Evolutionary conservation across 2,888 invertebrate genomes (phyloP).

Genomic region (Lypha dubia): DNA sequence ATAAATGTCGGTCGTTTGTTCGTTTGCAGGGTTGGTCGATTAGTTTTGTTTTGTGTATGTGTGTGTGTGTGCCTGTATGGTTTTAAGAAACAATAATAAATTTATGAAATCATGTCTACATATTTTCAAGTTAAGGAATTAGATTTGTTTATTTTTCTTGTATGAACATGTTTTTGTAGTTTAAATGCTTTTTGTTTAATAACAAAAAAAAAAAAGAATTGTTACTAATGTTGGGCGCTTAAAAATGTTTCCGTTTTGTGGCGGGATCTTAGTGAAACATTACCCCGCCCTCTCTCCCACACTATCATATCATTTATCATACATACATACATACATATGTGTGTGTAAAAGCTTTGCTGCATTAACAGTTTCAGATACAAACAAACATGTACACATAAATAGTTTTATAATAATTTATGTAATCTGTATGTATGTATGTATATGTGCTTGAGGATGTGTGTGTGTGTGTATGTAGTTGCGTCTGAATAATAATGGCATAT

Average conservation of each 20-base stretch:
- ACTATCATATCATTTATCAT: neutral
- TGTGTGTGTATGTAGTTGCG: neutral
- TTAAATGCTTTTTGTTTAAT: slow-evolving; percentile 6
- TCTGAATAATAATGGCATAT: neutral
- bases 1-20: neutral
- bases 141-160: slow-evolving; percentile 25
- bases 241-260: slow-evolving; percentile 15
- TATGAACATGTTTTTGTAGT: slow-evolving; percentile 1
- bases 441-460: neutral
- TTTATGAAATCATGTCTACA: slow-evolving; percentile 59
- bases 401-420: neutral
- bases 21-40: neutral
- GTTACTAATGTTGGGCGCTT: slow-evolving; percentile 47
- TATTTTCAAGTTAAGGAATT: slow-evolving; percentile 44
- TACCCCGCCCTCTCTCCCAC: neutral
- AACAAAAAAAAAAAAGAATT: neutral
- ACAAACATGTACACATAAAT: neutral
- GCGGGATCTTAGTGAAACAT: neutral
- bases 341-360: neutral
- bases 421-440: neutral
- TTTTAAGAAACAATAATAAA: slow-evolving; percentile 50
- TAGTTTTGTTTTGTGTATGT: slow-evolving; percentile 2
- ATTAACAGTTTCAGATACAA: neutral
- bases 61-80: neutral
- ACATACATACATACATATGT: neutral